A percentile compares a stretch with the other conserved stretches of the same genome.
Evolutionary conservation across 2,113 vertebrate genomes (phyloP).

Genomic region (Scopus umbretta): DNA sequence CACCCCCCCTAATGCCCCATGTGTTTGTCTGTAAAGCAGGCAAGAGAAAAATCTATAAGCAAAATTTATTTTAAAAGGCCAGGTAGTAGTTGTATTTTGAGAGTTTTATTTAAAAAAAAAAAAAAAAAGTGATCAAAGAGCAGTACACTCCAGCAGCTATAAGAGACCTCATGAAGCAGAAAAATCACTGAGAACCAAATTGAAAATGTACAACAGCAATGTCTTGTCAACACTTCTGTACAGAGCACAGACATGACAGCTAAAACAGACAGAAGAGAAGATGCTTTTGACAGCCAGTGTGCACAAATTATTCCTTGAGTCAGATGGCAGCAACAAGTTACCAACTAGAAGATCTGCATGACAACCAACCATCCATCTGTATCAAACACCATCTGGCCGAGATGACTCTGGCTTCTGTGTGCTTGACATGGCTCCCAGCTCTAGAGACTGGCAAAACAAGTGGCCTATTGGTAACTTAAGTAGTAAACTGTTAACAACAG

Average conservation of each 20-base stretch:
- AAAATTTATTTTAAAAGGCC: conserved; percentile 48
- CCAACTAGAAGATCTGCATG: conserved; percentile 81
- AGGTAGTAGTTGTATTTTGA: conserved; percentile 31
- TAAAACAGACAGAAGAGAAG: conserved; percentile 85
- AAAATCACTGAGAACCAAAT: conserved; percentile 80
- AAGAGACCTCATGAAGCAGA: conserved; percentile 73
- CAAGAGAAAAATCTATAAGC: conserved; percentile 5
- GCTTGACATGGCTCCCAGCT: conserved; percentile 76
- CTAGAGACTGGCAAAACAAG: conserved; percentile 79
- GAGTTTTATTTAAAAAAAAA: neutral
- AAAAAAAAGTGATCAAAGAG: conserved; percentile 60
- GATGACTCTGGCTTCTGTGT: conserved; percentile 80
- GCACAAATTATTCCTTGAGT: conserved; percentile 84
- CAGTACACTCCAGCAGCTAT: conserved; percentile 68
- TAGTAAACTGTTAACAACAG: conserved; percentile 71
- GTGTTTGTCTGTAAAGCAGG: neutral
- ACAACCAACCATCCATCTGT: conserved; percentile 84
- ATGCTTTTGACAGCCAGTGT: conserved; percentile 84
- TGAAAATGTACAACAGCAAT: conserved; percentile 85
- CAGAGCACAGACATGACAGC: conserved; percentile 84
- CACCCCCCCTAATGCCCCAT: neutral
- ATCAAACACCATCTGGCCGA: conserved; percentile 80
- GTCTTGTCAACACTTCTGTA: conserved; percentile 86
- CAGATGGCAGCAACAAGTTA: conserved; percentile 86
- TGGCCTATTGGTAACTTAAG: conserved; percentile 70